Evolutionary conservation across 2,113 vertebrate species (phyloP).

Genomic region (Anoplopoma fimbria): DNA sequence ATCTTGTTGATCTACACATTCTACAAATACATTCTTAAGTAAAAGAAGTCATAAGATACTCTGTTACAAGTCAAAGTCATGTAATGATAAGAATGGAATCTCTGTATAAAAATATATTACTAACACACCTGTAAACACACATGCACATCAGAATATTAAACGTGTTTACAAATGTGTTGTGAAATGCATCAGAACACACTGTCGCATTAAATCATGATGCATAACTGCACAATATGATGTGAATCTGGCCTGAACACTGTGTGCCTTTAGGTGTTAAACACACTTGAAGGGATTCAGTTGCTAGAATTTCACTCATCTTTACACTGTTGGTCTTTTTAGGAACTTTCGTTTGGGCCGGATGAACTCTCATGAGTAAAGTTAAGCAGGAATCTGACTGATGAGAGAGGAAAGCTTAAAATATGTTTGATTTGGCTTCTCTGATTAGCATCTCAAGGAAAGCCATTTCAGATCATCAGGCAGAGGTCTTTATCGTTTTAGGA

Average conservation of each 20-base stretch:
- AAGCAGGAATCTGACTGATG: not conserved
- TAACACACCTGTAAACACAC: too few species aligned
- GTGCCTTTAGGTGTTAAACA: not conserved
- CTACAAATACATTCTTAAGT: not conserved
- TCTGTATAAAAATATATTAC: too few species aligned
- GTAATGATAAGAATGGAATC: too few species aligned
- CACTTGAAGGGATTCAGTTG: not conserved
- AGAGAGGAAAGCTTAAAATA: not conserved
- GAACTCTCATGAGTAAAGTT: not conserved
- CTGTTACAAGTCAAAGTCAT: too few species aligned
- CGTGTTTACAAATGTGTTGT: not conserved
- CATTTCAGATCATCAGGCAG: not conserved
- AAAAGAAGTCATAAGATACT: too few species aligned
- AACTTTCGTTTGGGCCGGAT: not conserved
- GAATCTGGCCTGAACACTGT: conserved; percentile 1
- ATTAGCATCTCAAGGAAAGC: not conserved
- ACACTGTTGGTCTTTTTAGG: not conserved
- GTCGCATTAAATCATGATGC: conserved; percentile 9
- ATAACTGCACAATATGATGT: not conserved
- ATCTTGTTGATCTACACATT: not conserved
- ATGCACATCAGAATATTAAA: too few species aligned
- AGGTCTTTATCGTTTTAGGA: not conserved
- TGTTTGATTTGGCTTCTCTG: not conserved
- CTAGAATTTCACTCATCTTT: not conserved
- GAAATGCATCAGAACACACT: conserved; percentile 13